These are phyloP conservation scores for Cryptocheilus praepositus DNA, from an alignment of 2,888 invertebrate species.

Conservation along the genomic window DNA sequence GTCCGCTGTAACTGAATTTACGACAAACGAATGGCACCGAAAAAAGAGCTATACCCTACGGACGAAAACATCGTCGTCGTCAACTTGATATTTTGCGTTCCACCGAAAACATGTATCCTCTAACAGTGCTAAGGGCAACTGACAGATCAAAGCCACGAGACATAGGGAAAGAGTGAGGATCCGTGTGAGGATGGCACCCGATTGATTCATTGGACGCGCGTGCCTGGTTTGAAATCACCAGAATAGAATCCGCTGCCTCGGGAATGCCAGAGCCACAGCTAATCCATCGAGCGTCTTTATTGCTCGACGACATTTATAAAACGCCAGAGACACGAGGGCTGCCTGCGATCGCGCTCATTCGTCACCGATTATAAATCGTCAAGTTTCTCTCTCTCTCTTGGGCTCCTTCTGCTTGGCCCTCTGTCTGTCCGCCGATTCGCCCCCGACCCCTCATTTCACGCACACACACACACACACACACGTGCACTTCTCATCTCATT, in stretches of 20 bases:
- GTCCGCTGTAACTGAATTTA: no score
- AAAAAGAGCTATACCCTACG: no score
- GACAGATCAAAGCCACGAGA: conserved; percentile 41
- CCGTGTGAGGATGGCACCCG: conserved; percentile 58
- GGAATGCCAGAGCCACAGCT: conserved; percentile 69
- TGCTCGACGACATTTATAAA: conserved; percentile 72
- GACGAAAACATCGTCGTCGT: conserved; percentile 5
- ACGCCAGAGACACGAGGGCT: conserved; percentile 51
- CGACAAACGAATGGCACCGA: no score
- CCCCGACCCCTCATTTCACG: neutral
- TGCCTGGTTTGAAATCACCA: conserved; percentile 74
- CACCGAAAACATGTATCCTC: no score
- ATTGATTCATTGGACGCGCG: conserved; percentile 75
- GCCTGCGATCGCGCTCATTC: conserved; percentile 52
- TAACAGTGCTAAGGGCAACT: conserved; percentile 24
- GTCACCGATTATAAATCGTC: conserved; percentile 68
- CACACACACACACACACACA: no score
- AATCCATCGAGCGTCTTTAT: conserved; percentile 74
- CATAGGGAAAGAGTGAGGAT: conserved; percentile 37
- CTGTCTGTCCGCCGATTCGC: neutral
- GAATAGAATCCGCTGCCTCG: conserved; percentile 72
- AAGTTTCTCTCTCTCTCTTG: conserved; percentile 30
- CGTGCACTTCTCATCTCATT: conserved; percentile 10
- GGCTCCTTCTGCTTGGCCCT: conserved; percentile 14
- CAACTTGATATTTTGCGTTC: neutral